Evolutionary conservation across 2,113 vertebrate genomes (phyloP), one percentile per base, ranked within the genome.

Genomic region (Ophthalmolycus amberensis): DNA sequence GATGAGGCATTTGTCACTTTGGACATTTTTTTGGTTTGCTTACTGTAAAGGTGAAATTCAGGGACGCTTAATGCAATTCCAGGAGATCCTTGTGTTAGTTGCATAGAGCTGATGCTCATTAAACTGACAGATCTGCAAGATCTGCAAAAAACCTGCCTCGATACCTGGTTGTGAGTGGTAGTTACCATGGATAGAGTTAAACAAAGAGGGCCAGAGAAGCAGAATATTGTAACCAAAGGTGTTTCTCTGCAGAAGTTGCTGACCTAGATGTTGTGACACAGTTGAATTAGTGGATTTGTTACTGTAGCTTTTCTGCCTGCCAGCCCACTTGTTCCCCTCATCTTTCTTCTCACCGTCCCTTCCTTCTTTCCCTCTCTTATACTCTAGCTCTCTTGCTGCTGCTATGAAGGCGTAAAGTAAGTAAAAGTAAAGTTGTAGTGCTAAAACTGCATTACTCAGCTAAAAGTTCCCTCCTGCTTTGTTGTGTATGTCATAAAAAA

Each of bases 251-350:
- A 44, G 18, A 80, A 25, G 54, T 67, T 72, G 76, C 67, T 83
- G 76, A 83, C 76, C 76, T 64, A 83, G 38, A 80, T 80, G 80
- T 56, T 87, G 69, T 73, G 63, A 73, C 76, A 83, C 76, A 83
- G 68, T 84, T 80, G 42, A 77, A 83, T 83, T 46, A 56, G 54
- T 20, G 16, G 46, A 72, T 80, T 68, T 68, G 44, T 73, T 73
- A 38, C 76, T 71, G 29, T 71, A 22, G 52, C 54, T 68, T 68
- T 56, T 18, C 44, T 77, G 56, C 60, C 73, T 68, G 22, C 12
- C 44, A 58, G 40, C 68, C 60, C 68, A 73, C 63, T 54, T 44
- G 12, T 71, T 80, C 32, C 14, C 48, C 59, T 66, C 32, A 71
- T 79, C 64, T 74, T 69, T 59, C 38, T 65, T 29, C 8, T 64